Percentiles rank a stretch among this genome's conserved stretches.
Evolutionary conservation across 1,140 invertebrate genomes (phyloP).

Genomic region (Lethrus apterus): DNA sequence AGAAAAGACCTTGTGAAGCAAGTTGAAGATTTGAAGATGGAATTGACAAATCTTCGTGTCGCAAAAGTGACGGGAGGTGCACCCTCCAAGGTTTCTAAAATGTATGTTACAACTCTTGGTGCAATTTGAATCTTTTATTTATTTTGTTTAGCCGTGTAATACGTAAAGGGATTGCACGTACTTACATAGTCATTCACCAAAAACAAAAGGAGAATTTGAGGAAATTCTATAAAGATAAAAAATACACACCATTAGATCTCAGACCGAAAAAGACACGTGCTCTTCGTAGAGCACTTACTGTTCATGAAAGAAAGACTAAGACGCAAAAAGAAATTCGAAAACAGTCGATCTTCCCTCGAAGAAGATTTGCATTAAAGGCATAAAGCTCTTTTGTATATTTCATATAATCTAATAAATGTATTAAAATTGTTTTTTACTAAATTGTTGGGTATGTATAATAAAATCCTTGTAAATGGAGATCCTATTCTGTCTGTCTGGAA

Average conservation of each 20-base stretch:
- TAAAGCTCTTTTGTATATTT: conserved; percentile 48
- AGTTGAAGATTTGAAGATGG: conserved; percentile 91
- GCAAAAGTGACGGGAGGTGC: conserved; percentile 97
- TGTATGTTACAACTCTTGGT: conserved; percentile 58
- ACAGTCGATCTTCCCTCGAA: conserved; percentile 72
- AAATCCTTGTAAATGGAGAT: too few relatives aligned
- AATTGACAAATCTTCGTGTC: conserved; percentile 84
- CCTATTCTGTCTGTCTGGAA: too few relatives aligned
- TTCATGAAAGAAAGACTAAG: conserved; percentile 76
- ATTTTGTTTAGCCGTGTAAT: conserved; percentile 79
- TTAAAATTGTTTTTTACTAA: too few relatives aligned
- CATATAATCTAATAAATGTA: too few relatives aligned
- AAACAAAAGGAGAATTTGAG: conserved; percentile 96
- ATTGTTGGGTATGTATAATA: too few relatives aligned
- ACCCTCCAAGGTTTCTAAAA: conserved; percentile 95
- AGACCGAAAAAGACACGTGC: conserved; percentile 95
- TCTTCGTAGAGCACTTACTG: conserved; percentile 79
- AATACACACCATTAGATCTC: conserved; percentile 93
- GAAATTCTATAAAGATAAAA: conserved; percentile 92
- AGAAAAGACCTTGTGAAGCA: conserved; percentile 95
- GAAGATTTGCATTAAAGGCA: conserved; percentile 93
- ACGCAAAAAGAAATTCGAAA: conserved; percentile 87
- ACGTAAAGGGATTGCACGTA: conserved; percentile 93
- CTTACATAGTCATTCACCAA: conserved; percentile 97
- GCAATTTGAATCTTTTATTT: conserved; percentile 14